Evolutionary conservation across 1,140 invertebrate genomes (phyloP), one percentile per base, ranked within the genome.

Genomic region (Acromyrmex echinatior): DNA sequence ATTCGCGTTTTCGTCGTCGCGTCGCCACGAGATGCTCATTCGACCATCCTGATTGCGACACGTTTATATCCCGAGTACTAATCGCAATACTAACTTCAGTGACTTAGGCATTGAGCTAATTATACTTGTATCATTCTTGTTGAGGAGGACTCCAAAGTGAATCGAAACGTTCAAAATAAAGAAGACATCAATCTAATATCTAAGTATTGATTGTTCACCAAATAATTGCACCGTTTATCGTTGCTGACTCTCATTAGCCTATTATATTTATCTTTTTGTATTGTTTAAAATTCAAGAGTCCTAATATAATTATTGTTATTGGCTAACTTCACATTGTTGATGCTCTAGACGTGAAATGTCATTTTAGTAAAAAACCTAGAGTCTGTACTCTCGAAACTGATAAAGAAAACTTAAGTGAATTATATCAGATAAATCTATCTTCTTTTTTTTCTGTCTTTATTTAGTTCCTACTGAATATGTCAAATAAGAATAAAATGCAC

Each of bases 21-120:
- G 10, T 60, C 25, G 0, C 14, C 16, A 18, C 39, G 25, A 49
- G 35, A 31, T 2, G 3, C 18, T 35, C 3, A 7, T 45, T 10
- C 31, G 35, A 7, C 7, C 53, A 65, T 14, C 39, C 39, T 60
- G 60, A 82, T 74, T 62, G 45, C 18, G 16, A 53, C 49, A 21
- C 3, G 16, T 21, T 28, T 66, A 77, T 73, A 66, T 56, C 9
- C 2, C 39, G 18, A 9, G 1, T 79, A 79, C 60, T 77, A 77
- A 78, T 77, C 21, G 16, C 21, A 78, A 78, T 45, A 45, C n/a
- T 53, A 68, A 53, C 39, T 49, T 10, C 35, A 7, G 28, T 31
- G 28, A 31, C 2, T 31, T 31, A 31, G 28, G 28, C 28, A 31
- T 31, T 31, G 28, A 31, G 28, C 28, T 31, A 31, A 31, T 31